These are phyloP conservation scores for Coenobita brevimanus DNA, from an alignment of 1,140 invertebrate genomes.

Conservation along the genomic window DNA sequence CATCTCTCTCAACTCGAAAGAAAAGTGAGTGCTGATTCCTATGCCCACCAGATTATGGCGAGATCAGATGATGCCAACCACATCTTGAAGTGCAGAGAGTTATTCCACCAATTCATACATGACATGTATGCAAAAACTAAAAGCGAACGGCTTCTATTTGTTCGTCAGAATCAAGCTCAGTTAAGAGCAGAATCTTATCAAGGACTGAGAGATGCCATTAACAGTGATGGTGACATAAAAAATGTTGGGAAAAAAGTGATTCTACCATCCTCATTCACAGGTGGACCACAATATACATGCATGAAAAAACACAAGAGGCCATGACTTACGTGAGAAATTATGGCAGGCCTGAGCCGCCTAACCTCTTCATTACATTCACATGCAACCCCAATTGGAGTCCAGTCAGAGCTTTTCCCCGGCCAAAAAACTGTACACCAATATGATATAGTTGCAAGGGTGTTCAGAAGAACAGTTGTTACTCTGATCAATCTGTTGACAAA, in stretches of 20 bases:
- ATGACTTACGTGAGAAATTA: not conserved
- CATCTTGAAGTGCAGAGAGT: constrained; percentile 62
- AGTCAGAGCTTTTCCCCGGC: not conserved
- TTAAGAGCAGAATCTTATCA: constrained; percentile 70
- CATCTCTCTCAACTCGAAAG: no score
- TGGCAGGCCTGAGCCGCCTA: not conserved
- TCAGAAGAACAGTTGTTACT: not conserved
- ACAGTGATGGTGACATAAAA: not conserved
- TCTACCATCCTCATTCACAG: not conserved
- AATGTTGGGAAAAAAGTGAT: not conserved
- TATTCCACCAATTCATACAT: constrained; percentile 70
- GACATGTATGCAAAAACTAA: constrained; percentile 72
- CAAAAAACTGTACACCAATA: not conserved
- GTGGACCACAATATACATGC: not conserved
- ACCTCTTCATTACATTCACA: constrained; percentile 10
- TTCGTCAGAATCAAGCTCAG: constrained; percentile 70
- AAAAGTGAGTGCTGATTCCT: not conserved
- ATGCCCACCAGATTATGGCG: constrained; percentile 7
- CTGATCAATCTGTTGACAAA: not conserved
- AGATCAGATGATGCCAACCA: constrained; percentile 55
- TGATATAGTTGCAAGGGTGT: not conserved
- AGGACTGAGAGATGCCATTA: not conserved
- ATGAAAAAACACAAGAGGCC: not conserved
- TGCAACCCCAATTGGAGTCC: not conserved
- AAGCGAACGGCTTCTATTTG: constrained; percentile 68